Percentiles rank a stretch among this genome's conserved stretches.
phyloP scores from a whole-genome alignment of 2,113 vertebrate genomes.

The Oreamnos americanus region DNA sequence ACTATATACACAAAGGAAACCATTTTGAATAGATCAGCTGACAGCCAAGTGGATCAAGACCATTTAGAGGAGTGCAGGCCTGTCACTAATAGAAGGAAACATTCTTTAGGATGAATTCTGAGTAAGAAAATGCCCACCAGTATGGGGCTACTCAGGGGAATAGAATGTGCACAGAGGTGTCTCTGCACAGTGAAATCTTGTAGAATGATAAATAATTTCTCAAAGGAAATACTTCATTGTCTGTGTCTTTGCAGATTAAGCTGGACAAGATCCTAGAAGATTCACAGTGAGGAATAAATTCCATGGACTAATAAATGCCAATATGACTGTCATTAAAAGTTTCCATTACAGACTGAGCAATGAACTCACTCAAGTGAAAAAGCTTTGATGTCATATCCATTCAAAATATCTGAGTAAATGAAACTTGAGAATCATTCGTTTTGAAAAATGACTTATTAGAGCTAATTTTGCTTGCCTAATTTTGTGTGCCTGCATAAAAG shows the following conservation, averaged over 20 bases:
- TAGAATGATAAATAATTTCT: conserved; percentile 30
- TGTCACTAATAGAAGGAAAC: neutral
- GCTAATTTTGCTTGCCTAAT: conserved; percentile 56
- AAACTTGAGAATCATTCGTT: conserved; percentile 66
- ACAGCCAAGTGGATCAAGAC: neutral
- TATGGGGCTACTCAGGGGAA: neutral
- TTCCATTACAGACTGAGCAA: conserved; percentile 50
- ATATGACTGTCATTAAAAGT: conserved; percentile 42
- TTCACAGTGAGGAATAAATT: conserved; percentile 35
- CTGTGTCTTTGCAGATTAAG: conserved; percentile 49
- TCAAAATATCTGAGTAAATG: conserved; percentile 58
- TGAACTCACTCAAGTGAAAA: conserved; percentile 35
- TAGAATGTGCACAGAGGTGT: neutral
- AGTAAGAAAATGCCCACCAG: neutral
- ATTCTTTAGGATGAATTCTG: conserved; percentile 2
- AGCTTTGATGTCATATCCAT: conserved; percentile 47
- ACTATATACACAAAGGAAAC: neutral
- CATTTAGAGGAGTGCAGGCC: neutral
- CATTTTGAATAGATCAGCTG: neutral
- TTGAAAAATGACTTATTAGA: conserved; percentile 64
- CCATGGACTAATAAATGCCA: conserved; percentile 38
- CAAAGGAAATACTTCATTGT: conserved; percentile 9
- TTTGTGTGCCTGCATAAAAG: neutral
- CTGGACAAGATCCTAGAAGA: conserved; percentile 23
- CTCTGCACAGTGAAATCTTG: neutral